Evolutionary conservation across 1,140 invertebrate species (phyloP).

Genomic region (Drosophila pectinifera): DNA sequence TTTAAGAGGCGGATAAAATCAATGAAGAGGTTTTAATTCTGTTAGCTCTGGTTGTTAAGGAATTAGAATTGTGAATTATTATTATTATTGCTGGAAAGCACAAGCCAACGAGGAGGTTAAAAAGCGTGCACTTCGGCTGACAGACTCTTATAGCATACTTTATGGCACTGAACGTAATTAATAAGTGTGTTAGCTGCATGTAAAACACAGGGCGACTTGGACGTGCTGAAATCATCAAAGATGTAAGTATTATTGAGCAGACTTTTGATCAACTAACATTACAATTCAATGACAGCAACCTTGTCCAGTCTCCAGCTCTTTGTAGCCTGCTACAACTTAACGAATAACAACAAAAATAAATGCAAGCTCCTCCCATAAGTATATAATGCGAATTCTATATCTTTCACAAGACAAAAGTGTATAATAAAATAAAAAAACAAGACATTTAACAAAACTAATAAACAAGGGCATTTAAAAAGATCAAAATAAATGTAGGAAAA

Average conservation of each 20-base stretch:
- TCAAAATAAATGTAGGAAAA: neutral
- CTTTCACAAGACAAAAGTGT: constrained; percentile 56
- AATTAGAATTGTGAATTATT: constrained; percentile 28
- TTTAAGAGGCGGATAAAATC: constrained; percentile 30
- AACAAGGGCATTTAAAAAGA: constrained; percentile 13
- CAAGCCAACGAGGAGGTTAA: constrained; percentile 81
- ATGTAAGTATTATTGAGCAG: neutral
- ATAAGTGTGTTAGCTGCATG: constrained; percentile 11
- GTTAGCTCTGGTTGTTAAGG: constrained; percentile 42
- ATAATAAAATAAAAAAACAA: constrained; percentile 34
- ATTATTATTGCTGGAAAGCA: constrained; percentile 24
- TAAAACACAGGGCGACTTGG: neutral
- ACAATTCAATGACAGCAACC: neutral
- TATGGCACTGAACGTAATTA: constrained; percentile 63
- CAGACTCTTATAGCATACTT: constrained; percentile 82
- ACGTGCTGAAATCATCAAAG: neutral
- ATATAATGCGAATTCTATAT: constrained; percentile 26
- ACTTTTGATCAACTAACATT: too few species aligned
- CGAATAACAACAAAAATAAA: constrained; percentile 32
- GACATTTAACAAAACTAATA: constrained; percentile 35
- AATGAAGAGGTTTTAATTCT: constrained; percentile 43
- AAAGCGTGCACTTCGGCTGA: constrained; percentile 74
- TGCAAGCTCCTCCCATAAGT: constrained; percentile 26
- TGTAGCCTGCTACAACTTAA: constrained; percentile 25
- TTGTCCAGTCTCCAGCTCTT: neutral